Conservation (phyloP, 2,797 vertebrate species). For the Rhynchotus rufescens region DNA sequence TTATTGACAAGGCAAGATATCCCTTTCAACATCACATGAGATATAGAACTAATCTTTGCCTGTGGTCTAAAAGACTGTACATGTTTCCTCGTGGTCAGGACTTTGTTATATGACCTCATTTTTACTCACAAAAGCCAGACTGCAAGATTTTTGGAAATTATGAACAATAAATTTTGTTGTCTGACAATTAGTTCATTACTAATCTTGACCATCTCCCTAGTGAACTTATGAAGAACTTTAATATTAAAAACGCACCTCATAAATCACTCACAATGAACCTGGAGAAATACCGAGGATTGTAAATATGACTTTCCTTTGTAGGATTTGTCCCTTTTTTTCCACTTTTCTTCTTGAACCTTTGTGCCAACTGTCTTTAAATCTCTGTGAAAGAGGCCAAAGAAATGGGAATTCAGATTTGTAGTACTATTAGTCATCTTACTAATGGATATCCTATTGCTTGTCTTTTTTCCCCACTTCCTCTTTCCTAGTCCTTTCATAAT, state of each 20-base stretch:
- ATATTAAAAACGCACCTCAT: constrained; percentile 31
- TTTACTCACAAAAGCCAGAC: constrained; percentile 48
- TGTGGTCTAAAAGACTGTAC: background rate
- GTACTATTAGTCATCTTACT: constrained; percentile 44
- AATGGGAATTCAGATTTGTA: background rate
- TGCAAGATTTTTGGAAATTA: background rate
- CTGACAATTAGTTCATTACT: constrained; percentile 29
- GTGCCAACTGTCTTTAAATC: constrained; percentile 34
- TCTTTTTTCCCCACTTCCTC: constrained; percentile 51
- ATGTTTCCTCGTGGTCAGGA: background rate
- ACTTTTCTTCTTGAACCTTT: background rate
- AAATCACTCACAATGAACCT: constrained; percentile 5
- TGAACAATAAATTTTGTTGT: background rate
- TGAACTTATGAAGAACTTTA: constrained; percentile 26
- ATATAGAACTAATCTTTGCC: constrained; percentile 25
- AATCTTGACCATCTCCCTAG: constrained; percentile 9
- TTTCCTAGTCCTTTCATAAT: constrained; percentile 43
- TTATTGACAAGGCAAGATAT: background rate
- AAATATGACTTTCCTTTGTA: background rate
- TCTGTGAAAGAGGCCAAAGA: constrained; percentile 35
- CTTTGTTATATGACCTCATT: constrained; percentile 46
- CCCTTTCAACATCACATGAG: background rate
- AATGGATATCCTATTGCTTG: constrained; percentile 55
- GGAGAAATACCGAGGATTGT: background rate
- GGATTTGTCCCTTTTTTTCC: background rate